Percentiles rank a stretch among this genome's conserved stretches.
Conservation (phyloP, 2,888 invertebrate genomes). For the Hipparchia sbordonii region DNA sequence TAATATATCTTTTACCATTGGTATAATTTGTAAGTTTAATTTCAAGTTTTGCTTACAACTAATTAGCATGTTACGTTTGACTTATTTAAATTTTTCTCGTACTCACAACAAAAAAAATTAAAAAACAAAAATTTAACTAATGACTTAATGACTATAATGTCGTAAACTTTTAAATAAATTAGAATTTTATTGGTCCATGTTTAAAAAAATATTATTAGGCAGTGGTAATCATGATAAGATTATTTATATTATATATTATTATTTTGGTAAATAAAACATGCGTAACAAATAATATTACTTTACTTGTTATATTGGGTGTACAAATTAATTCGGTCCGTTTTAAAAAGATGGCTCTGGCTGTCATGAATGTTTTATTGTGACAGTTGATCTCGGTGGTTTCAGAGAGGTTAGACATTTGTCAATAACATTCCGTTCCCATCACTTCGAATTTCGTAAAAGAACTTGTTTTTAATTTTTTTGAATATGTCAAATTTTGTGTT, state of each 20-base stretch:
- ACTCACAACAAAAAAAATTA: not conserved
- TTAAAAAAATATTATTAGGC: not conserved
- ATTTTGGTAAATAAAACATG: not conserved
- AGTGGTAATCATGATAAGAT: constrained; percentile 9
- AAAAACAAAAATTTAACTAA: constrained; percentile 1
- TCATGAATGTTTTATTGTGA: too few species aligned
- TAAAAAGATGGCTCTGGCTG: too few species aligned
- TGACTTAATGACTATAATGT: not conserved
- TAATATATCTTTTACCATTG: too few species aligned
- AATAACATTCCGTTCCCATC: too few species aligned
- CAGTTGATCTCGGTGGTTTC: too few species aligned
- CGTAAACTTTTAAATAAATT: not conserved
- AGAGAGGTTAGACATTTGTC: too few species aligned
- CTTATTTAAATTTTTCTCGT: too few species aligned
- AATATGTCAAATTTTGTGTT: too few species aligned
- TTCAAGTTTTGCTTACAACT: not conserved
- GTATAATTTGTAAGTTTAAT: not conserved
- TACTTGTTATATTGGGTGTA: too few species aligned
- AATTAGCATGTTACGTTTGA: not conserved
- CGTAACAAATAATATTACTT: not conserved
- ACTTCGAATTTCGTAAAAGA: too few species aligned
- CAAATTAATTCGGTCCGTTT: too few species aligned
- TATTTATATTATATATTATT: not conserved
- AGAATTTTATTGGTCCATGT: constrained; percentile 12
- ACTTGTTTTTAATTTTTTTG: too few species aligned